Base-by-base conservation (phyloP, 2,888 invertebrate genomes). In the Apodemia mormo region DNA sequence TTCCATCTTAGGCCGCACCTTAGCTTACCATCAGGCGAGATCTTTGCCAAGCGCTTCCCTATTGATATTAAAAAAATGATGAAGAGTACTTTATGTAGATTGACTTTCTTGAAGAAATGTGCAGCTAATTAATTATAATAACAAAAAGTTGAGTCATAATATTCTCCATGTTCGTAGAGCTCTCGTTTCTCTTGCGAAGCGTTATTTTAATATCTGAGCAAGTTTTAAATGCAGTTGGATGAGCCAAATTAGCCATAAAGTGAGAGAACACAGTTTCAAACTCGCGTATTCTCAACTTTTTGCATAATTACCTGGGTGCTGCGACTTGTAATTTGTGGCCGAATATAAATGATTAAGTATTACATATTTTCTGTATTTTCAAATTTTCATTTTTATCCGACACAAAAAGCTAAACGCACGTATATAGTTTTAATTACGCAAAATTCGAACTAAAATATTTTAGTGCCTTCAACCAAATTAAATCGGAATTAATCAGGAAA, bases 251-350 rank as follows among this genome's bases (percentile, higher is more conserved):
- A 8, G 58, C 33, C 33, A 1, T 12, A 61, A 33, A 33, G 33
- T 61, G 30, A 61, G 33, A 61, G 33, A 61, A 33, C 58, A 9
- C 12, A 61, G 58, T 61, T 61, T 61, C 14, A 61, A 61, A 61
- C 58, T 61, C 58, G 12, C 5, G 33, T 61, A 61, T 61, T 14
- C 6, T 5, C 33, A 61, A 33, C 58, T 33, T 61, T 61, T 61
- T 61, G 33, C 61, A 30, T 61, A 61, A 61, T 61, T 61, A 61
- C 61, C 61, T 61, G 61, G 61, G 30, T 33, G 33, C 61, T 61
- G 33, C 12, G 61, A 30, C 10, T 30, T 12, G 6, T 30, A 61
- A 61, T 33, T 30, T 61, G 10, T 61, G 10, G 33, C 14, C 29
- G 12, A 33, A 33, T 61, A 12, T 61, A 14, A 14, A n/a, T n/a